A percentile compares a stretch with the other conserved stretches of the same genome.
Evolutionary conservation across 2,888 invertebrate species (phyloP).

Genomic region (Drosophila quasianomalipes): DNA sequence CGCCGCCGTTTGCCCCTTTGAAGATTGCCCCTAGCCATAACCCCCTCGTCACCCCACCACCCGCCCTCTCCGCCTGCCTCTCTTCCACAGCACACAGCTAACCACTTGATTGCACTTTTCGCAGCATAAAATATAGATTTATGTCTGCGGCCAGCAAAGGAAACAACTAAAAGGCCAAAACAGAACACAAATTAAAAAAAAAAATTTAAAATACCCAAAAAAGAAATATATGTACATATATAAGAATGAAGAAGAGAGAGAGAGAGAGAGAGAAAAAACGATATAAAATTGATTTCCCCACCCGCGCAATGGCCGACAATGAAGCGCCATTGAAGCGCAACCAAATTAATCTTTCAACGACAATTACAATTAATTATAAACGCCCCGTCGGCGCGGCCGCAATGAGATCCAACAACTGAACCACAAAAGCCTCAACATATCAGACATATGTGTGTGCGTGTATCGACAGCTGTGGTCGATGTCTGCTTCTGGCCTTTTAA

Average conservation of each 20-base stretch:
- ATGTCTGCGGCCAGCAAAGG: constrained; percentile 46
- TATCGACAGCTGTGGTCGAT: constrained; percentile 68
- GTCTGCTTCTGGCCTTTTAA: constrained; percentile 55
- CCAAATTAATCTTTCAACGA: constrained; percentile 83
- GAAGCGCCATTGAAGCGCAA: constrained; percentile 81
- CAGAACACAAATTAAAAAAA: constrained; percentile 17
- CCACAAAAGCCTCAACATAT: constrained; percentile 57
- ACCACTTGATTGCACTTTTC: constrained; percentile 80
- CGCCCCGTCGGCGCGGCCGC: constrained; percentile 66
- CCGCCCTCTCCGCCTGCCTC: constrained; percentile 4
- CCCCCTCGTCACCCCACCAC: constrained; percentile 3
- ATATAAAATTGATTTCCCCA: constrained; percentile 78
- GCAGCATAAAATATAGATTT: constrained; percentile 79
- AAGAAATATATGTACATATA: constrained; percentile 4
- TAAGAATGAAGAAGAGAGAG: constrained; percentile 17
- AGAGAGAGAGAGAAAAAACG: constrained; percentile 42
- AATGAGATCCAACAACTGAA: constrained; percentile 61
- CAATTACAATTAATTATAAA: constrained; percentile 83
- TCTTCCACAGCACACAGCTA: constrained; percentile 36
- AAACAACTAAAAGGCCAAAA: constrained; percentile 21
- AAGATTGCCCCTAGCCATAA: constrained; percentile 60
- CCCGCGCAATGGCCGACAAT: constrained; percentile 76
- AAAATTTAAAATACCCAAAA: constrained; percentile 15
- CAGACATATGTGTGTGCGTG: constrained; percentile 38
- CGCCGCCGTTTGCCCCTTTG: constrained; percentile 62